phyloP scores from a whole-genome alignment of 1,140 invertebrate species.

The Whitmania pigra region DNA sequence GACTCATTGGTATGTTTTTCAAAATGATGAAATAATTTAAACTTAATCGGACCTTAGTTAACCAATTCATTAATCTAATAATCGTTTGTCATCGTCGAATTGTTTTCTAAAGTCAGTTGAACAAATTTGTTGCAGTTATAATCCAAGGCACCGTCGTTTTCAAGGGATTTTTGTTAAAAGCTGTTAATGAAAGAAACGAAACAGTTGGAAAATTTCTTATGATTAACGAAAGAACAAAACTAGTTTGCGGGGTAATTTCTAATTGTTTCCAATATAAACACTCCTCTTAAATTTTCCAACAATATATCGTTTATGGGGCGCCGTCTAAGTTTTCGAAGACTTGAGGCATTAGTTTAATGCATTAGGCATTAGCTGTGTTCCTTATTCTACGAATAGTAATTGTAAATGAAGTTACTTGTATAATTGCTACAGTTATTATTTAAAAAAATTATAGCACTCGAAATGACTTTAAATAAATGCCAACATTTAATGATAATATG shows the following conservation, averaged over 20 bases:
- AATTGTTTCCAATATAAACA: not conserved
- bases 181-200: not conserved
- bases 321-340: too few relatives aligned
- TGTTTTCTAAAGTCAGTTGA: not conserved
- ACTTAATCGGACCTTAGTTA: not conserved
- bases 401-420: too few relatives aligned
- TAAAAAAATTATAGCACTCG: too few relatives aligned
- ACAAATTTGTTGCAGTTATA: not conserved
- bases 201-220: not conserved
- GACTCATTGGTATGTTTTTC: not conserved
- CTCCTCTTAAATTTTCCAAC: not conserved
- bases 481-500: too few relatives aligned
- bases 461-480: too few relatives aligned
- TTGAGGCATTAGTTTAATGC: too few relatives aligned
- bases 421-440: too few relatives aligned
- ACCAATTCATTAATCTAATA: not conserved
- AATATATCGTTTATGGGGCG: too few relatives aligned
- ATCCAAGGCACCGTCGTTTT: not conserved
- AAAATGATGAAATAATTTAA: not conserved
- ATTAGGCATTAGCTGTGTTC: too few relatives aligned
- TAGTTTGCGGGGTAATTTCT: not conserved
- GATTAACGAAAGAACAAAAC: not conserved
- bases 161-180: slow-evolving; percentile 1
- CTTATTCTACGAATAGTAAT: too few relatives aligned
- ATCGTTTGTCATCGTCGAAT: not conserved